Evolutionary conservation across 2,113 vertebrate genomes (phyloP), one percentile per base, ranked within the genome.

Genomic region (Halichoeres trimaculatus): DNA sequence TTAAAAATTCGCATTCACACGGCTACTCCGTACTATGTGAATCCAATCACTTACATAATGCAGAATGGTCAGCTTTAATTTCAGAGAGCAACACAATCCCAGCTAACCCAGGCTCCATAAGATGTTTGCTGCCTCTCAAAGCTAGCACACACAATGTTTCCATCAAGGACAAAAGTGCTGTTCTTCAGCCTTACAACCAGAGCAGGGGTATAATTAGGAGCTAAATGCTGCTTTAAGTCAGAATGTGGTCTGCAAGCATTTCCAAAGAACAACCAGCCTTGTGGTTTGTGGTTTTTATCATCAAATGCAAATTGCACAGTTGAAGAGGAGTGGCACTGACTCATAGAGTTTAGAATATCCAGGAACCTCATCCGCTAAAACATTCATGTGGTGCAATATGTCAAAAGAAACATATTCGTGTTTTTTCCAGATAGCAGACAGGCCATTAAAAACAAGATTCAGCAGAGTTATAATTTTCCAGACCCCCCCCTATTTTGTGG

Each of bases 261-360:
- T 94, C 92, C 93, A 93, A 92, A 91, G 92, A 91, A 93, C 93
- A 91, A 87, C 91, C 89, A 93, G 92, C 92, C 92, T 93, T 93
- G 94, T 92, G 93, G 93, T 87, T 87, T 92, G 93, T 91, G 93
- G 93, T 90, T 95, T 94, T 92, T 92, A 91, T 93, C 93, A 91
- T 95, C 93, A 94, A 92, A 94, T 93, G 92, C 88, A 94, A 95
- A 94, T 93, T 93, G 92, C 90, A 93, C 88, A 88, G 89, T 92
- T 88, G 91, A 93, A 90, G 88, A 93, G 90, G 92, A 93, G 92
- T 91, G 91, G 85, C 91, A 92, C 85, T 92, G 94, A 90, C 88
- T 93, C 91, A 90, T 83, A 87, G 84, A 86, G 89, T 92, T 91
- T 85, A 91, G 88, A 92, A 93, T 89, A 90, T 91, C 92, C 93